phyloP scores from a whole-genome alignment of 2,113 vertebrate species.

The Carassius carassius region DNA sequence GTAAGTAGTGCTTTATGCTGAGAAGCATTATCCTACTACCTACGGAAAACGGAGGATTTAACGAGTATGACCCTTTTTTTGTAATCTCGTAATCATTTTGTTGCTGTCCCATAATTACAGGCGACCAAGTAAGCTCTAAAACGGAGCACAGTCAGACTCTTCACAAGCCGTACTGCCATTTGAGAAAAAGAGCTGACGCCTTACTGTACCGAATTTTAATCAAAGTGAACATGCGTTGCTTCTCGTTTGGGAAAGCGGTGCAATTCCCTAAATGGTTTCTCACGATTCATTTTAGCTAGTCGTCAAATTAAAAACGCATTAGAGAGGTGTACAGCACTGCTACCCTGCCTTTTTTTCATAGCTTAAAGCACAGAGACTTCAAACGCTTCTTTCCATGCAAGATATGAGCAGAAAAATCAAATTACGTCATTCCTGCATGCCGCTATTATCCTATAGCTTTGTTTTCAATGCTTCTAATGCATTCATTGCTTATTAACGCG shows the following conservation, averaged over 20 bases:
- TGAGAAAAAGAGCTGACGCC: slow-evolving; percentile 62
- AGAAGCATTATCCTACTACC: slow-evolving; percentile 62
- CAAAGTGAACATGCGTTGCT: slow-evolving; percentile 64
- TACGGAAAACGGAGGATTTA: slow-evolving; percentile 45
- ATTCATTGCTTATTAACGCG: slow-evolving; percentile 12
- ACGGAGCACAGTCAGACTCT: slow-evolving; percentile 38
- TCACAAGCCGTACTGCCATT: slow-evolving; percentile 5
- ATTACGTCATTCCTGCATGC: slow-evolving; percentile 17
- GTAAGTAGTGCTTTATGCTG: slow-evolving; percentile 42
- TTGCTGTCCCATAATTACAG: slow-evolving; percentile 68
- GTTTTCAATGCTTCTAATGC: background rate
- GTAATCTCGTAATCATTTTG: slow-evolving; percentile 10
- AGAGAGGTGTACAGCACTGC: slow-evolving; percentile 25
- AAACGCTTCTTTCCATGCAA: slow-evolving; percentile 24
- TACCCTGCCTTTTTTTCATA: slow-evolving; percentile 25
- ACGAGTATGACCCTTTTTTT: slow-evolving; percentile 51
- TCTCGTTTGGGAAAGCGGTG: slow-evolving; percentile 51
- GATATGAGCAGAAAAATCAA: slow-evolving; percentile 8
- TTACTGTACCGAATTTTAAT: slow-evolving; percentile 58
- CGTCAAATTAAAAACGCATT: slow-evolving; percentile 46
- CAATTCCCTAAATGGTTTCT: slow-evolving; percentile 42
- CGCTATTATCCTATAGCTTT: background rate
- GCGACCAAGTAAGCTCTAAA: slow-evolving; percentile 25
- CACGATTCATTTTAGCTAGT: slow-evolving; percentile 31
- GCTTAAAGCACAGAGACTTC: slow-evolving; percentile 5